These are phyloP conservation scores for Hemitrygon akajei DNA, from an alignment of 2,797 vertebrate genomes.

Conservation along the genomic window DNA sequence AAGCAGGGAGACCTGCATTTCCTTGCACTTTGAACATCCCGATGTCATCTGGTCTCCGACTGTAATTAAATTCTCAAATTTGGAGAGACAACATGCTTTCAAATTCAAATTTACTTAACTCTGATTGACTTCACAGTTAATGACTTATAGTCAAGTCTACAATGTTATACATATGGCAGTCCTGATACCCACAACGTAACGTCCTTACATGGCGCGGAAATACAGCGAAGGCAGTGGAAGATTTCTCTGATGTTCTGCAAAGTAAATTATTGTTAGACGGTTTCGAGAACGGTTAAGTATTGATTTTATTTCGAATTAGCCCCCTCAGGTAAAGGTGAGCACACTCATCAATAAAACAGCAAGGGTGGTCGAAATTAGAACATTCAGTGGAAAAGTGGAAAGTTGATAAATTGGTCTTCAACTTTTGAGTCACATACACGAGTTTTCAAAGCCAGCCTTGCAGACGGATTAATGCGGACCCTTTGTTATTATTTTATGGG, in stretches of 20 bases:
- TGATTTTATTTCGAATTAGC: slow-evolving; percentile 14
- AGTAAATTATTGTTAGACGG: not conserved
- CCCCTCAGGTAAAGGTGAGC: slow-evolving; percentile 32
- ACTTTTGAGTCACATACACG: slow-evolving; percentile 47
- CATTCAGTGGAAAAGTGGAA: slow-evolving; percentile 16
- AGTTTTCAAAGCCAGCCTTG: slow-evolving; percentile 44
- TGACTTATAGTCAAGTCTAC: not conserved
- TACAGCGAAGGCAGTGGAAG: not conserved
- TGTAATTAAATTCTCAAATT: slow-evolving; percentile 6
- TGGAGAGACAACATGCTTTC: not conserved
- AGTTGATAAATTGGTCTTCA: slow-evolving; percentile 37
- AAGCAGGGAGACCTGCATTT: not conserved
- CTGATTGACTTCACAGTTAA: not conserved
- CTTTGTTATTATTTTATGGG: slow-evolving; percentile 96
- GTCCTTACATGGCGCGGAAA: not conserved
- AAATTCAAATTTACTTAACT: not conserved
- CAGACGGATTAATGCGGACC: slow-evolving; percentile 75
- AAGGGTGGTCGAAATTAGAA: slow-evolving; percentile 7
- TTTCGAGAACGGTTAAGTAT: not conserved
- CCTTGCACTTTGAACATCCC: not conserved
- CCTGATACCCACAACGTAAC: not conserved
- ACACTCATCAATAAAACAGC: not conserved
- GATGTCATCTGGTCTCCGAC: too few species aligned
- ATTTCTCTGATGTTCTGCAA: not conserved
- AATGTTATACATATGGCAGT: not conserved